Percentiles rank a stretch among this genome's conserved stretches.
Evolutionary conservation across 2,888 invertebrate genomes (phyloP).

Genomic region (Eurytoma californica): DNA sequence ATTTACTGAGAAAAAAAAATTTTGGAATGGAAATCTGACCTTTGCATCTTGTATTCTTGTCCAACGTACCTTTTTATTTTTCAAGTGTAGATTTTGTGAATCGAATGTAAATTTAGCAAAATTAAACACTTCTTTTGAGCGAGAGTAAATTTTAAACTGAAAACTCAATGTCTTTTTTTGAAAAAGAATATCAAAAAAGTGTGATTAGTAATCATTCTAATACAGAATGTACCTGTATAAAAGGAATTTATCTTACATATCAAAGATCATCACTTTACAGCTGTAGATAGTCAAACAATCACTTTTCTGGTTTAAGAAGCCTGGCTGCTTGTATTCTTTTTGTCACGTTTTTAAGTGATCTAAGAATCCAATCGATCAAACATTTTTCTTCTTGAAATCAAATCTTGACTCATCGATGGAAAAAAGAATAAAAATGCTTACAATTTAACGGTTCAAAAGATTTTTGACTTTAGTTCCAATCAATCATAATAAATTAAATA

Average conservation of each 20-base stretch:
- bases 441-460: too few species aligned
- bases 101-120: not conserved
- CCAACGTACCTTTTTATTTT: too few species aligned
- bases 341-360: not conserved
- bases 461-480: not conserved
- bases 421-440: not conserved
- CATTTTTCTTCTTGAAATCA: not conserved
- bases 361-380: slow-evolving; percentile 39
- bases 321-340: slow-evolving; percentile 1
- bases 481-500: not conserved
- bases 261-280: not conserved
- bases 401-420: slow-evolving; percentile 11
- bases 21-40: slow-evolving; percentile 6
- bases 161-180: not conserved
- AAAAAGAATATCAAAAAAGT: too few species aligned
- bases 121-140: not conserved
- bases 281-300: slow-evolving; percentile 31
- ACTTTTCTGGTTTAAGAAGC: slow-evolving; percentile 19
- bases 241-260: not conserved
- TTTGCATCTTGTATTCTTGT: not conserved
- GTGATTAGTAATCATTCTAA: too few species aligned
- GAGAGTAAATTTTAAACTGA: not conserved
- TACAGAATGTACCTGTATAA: not conserved
- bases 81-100: not conserved
- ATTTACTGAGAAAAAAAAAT: too few species aligned